These are phyloP conservation scores for Andrena cerasifolii DNA, from an alignment of 1,140 invertebrate genomes.

Conservation along the genomic window DNA sequence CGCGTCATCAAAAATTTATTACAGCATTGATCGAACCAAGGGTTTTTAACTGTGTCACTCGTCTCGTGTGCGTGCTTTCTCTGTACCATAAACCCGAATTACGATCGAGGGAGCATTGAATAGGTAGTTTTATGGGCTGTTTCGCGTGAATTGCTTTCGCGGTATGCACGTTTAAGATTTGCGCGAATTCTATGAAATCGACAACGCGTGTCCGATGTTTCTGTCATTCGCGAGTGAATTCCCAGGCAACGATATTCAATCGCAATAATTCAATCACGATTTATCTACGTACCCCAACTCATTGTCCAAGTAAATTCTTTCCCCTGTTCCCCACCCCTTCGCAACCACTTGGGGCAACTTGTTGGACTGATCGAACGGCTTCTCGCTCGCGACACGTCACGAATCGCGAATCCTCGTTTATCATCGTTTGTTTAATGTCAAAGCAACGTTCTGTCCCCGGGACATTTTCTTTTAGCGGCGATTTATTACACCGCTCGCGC, in stretches of 20 bases:
- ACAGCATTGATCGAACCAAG: conserved; percentile 1
- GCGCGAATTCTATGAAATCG: background rate
- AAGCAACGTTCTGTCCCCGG: background rate
- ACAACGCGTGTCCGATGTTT: background rate
- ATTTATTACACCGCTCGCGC: conserved; percentile 14
- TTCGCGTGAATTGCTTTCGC: background rate
- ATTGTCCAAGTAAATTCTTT: background rate
- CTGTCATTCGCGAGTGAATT: background rate
- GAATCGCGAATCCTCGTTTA: conserved; percentile 27
- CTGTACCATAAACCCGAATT: conserved; percentile 1
- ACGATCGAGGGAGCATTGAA: background rate
- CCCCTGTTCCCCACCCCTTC: background rate
- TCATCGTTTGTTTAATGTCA: conserved; percentile 31
- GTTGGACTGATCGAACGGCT: background rate
- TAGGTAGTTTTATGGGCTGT: background rate
- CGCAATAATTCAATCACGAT: background rate
- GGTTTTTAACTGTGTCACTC: background rate
- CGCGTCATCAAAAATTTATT: background rate
- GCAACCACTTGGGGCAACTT: background rate
- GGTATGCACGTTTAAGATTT: background rate
- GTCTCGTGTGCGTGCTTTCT: background rate
- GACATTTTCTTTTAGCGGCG: conserved; percentile 24
- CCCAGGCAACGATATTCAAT: background rate
- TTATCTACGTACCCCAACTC: background rate
- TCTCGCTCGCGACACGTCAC: background rate